phyloP scores from a whole-genome alignment of 2,113 vertebrate genomes.

The Gulo gulo region DNA sequence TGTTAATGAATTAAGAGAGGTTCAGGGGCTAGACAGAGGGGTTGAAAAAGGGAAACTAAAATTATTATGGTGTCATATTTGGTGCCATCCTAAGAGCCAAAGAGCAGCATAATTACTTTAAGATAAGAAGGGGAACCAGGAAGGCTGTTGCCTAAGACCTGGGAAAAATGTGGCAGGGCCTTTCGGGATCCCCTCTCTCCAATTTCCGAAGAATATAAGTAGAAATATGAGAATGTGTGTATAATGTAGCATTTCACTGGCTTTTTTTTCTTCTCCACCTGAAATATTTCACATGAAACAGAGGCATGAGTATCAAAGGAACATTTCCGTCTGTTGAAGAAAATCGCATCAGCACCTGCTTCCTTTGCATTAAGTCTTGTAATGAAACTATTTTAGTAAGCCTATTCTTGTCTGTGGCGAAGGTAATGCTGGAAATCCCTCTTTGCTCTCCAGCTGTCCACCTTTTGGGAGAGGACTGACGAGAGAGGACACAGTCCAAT shows the following conservation, averaged over 20 bases:
- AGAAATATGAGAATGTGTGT: constrained; percentile 50
- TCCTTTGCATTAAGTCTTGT: constrained; percentile 34
- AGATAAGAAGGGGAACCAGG: constrained; percentile 38
- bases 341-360: constrained; percentile 39
- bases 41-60: constrained; percentile 64
- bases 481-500: not conserved
- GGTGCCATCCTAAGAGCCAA: not conserved
- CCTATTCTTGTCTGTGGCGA: constrained; percentile 42
- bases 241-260: constrained; percentile 20
- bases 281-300: constrained; percentile 51
- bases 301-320: not conserved
- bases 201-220: constrained; percentile 12
- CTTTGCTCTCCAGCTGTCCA: not conserved
- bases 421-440: not conserved
- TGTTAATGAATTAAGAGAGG: constrained; percentile 87
- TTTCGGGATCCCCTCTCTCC: constrained; percentile 41
- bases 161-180: constrained; percentile 48
- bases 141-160: not conserved
- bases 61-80: constrained; percentile 68
- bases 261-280: not conserved
- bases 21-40: constrained; percentile 76
- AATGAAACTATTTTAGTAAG: constrained; percentile 56
- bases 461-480: constrained; percentile 7
- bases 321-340: constrained; percentile 63
- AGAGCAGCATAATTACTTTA: constrained; percentile 64